A percentile compares a stretch with the other conserved stretches of the same genome.
phyloP scores from a whole-genome alignment of 2,888 invertebrate genomes.

The Mimas tiliae region DNA sequence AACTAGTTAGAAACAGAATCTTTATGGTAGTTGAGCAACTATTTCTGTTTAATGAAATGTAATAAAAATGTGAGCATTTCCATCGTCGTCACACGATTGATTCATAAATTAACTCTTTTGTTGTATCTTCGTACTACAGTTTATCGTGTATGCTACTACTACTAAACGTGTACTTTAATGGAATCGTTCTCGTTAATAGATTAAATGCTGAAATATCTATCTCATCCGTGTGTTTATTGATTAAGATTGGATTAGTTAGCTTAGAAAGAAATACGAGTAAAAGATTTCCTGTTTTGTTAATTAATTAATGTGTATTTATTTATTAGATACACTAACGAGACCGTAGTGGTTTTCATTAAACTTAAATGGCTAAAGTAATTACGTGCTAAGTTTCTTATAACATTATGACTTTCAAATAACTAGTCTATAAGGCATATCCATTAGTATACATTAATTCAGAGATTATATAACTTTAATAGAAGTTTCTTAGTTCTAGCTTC shows the following conservation, averaged over 20 bases:
- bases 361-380: conserved; percentile 19
- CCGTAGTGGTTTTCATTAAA: neutral
- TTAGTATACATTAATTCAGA: neutral
- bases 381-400: conserved; percentile 10
- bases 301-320: neutral
- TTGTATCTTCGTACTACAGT: too few species aligned
- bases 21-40: too few species aligned
- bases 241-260: neutral
- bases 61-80: too few species aligned
- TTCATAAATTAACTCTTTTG: too few species aligned
- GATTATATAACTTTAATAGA: neutral
- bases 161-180: too few species aligned
- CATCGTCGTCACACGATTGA: too few species aligned
- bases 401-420: conserved; percentile 9
- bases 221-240: neutral
- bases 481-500: neutral
- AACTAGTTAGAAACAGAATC: too few species aligned
- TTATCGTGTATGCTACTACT: too few species aligned
- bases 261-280: neutral
- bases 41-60: too few species aligned
- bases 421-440: neutral
- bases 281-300: neutral
- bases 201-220: neutral
- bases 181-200: too few species aligned
- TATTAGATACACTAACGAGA: neutral